Conservation (phyloP, 2,888 invertebrate genomes). For the Phyllotreta cruciferae region DNA sequence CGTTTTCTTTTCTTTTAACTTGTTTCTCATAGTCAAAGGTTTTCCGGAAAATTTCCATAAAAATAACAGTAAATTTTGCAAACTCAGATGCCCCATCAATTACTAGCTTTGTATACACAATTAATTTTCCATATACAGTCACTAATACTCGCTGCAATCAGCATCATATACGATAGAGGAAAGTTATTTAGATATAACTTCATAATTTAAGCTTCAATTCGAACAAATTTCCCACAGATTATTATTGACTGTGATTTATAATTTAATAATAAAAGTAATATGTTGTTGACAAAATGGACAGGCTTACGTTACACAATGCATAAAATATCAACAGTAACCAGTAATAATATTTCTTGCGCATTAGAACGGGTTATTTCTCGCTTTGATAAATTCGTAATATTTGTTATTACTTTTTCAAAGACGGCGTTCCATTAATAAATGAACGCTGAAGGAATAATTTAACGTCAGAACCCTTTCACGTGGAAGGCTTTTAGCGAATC, state of each 20-base stretch:
- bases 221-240: no score
- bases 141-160: no score
- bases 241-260: no score
- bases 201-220: no score
- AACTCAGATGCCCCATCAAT: no score
- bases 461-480: constrained; percentile 30
- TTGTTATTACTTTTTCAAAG: constrained; percentile 28
- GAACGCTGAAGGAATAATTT: constrained; percentile 7
- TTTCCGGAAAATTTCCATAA: not conserved
- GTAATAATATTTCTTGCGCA: constrained; percentile 9
- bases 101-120: no score
- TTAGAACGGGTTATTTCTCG: constrained; percentile 18
- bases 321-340: not conserved
- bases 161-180: no score
- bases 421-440: constrained; percentile 22
- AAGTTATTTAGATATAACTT: no score
- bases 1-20: constrained; percentile 4
- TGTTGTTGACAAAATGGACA: no score
- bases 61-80: not conserved
- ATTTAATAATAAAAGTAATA: no score
- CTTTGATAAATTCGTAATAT: constrained; percentile 26
- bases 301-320: no score
- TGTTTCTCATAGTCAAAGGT: not conserved
- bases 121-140: no score
- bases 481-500: constrained; percentile 29